These are phyloP conservation scores for Ectemnius lituratus DNA, from an alignment of 2,888 invertebrate species.

Conservation along the genomic window DNA sequence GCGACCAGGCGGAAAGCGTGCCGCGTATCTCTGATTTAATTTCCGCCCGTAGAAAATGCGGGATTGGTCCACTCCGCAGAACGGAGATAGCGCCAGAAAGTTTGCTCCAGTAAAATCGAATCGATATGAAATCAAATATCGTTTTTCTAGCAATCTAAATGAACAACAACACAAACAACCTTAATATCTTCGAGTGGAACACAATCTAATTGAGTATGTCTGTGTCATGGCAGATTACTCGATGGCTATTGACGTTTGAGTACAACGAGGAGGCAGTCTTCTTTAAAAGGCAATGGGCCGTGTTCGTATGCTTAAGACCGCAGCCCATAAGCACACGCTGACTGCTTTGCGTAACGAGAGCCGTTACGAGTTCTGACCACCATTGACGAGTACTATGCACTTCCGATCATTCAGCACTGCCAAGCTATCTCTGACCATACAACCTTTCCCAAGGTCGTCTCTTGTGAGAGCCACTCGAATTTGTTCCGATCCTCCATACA, in stretches of 20 bases:
- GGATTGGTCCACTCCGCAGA: too few species aligned
- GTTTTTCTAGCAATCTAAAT: too few species aligned
- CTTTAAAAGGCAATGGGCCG: conserved; percentile 23
- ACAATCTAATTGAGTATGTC: conserved; percentile 25
- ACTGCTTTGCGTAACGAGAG: conserved; percentile 62
- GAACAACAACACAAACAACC: too few species aligned
- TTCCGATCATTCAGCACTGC: conserved; percentile 61
- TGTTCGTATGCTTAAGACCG: conserved; percentile 41
- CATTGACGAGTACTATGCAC: conserved; percentile 58
- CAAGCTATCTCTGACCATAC: conserved; percentile 25
- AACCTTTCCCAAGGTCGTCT: conserved; percentile 41
- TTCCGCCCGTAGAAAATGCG: too few species aligned
- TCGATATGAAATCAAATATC: too few species aligned
- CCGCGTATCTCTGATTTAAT: too few species aligned
- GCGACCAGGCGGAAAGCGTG: too few species aligned
- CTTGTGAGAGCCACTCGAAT: conserved; percentile 10
- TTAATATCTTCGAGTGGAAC: too few species aligned
- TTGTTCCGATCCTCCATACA: neutral
- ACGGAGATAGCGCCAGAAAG: too few species aligned
- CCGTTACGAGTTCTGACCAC: conserved; percentile 47
- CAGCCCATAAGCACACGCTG: conserved; percentile 25
- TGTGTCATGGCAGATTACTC: neutral
- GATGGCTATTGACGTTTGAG: neutral
- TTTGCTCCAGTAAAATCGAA: too few species aligned
- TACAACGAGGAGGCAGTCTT: conserved; percentile 19